These are phyloP conservation scores for Drosophila takahashii DNA, from an alignment of 1,140 invertebrate species.

Conservation along the genomic window DNA sequence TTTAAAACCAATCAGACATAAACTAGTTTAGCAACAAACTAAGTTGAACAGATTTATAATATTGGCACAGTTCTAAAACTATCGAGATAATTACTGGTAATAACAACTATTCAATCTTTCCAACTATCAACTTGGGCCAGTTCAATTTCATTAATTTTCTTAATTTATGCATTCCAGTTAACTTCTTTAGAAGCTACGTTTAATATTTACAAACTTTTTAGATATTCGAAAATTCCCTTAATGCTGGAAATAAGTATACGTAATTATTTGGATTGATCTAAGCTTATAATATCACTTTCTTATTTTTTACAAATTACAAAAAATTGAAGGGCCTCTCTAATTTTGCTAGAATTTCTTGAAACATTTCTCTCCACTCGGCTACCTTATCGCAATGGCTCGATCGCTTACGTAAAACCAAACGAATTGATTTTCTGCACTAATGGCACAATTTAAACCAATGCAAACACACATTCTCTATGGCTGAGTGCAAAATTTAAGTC, in stretches of 20 bases:
- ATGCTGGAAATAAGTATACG: not conserved
- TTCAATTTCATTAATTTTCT: not conserved
- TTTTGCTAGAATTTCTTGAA: too few relatives aligned
- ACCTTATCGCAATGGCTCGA: not conserved
- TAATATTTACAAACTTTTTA: too few relatives aligned
- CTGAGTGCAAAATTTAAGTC: conserved; percentile 41
- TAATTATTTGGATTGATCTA: too few relatives aligned
- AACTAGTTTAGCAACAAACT: not conserved
- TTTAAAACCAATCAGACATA: not conserved
- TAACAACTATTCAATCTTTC: too few relatives aligned
- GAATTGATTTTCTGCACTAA: conserved; percentile 29
- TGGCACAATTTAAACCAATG: conserved; percentile 17
- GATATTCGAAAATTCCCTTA: not conserved
- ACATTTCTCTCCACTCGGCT: not conserved
- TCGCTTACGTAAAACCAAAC: conserved; percentile 15
- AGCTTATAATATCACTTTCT: too few relatives aligned
- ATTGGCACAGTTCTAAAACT: not conserved
- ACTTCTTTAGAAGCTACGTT: too few relatives aligned
- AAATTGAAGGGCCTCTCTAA: too few relatives aligned
- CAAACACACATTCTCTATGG: conserved; percentile 10
- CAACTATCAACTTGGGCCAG: not conserved
- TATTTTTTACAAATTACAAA: too few relatives aligned
- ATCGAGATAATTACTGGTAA: not conserved
- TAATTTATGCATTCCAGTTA: too few relatives aligned
- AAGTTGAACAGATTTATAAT: not conserved